phyloP scores from a whole-genome alignment of 2,888 invertebrate species.

The Melinaea menophilus region DNA sequence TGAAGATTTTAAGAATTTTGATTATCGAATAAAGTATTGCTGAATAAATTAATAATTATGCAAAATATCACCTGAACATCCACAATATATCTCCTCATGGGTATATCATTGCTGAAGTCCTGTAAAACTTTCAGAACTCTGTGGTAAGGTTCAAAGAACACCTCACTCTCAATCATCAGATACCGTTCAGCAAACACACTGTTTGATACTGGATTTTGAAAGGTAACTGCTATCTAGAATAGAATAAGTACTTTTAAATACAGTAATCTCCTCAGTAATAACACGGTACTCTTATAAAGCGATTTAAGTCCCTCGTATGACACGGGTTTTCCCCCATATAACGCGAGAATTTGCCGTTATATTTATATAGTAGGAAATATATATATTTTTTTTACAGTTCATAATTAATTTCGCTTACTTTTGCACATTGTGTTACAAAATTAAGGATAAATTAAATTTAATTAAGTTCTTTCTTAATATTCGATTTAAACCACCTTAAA shows the following conservation, averaged over 20 bases:
- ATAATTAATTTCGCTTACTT: too few relatives aligned
- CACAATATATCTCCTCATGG: constrained; percentile 83
- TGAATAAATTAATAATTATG: not conserved
- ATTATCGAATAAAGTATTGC: too few relatives aligned
- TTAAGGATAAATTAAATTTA: too few relatives aligned
- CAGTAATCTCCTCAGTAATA: not conserved
- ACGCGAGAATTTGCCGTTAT: too few relatives aligned
- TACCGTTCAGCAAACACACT: constrained; percentile 59
- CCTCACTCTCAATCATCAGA: constrained; percentile 86
- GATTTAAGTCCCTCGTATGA: too few relatives aligned
- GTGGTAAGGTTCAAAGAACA: constrained; percentile 90
- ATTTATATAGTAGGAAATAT: too few relatives aligned
- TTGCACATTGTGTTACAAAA: too few relatives aligned
- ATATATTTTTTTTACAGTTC: too few relatives aligned
- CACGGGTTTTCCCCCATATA: too few relatives aligned
- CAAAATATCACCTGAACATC: constrained; percentile 65
- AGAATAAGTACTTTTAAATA: not conserved
- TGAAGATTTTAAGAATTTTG: not conserved
- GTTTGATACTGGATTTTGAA: constrained; percentile 59
- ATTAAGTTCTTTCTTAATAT: too few relatives aligned
- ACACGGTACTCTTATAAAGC: too few relatives aligned
- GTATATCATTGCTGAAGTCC: constrained; percentile 76
- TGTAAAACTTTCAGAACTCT: constrained; percentile 85
- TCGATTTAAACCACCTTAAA: too few relatives aligned
- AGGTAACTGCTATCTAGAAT: constrained; percentile 63